These are phyloP conservation scores for Ichneumoninae sp. DNA, from an alignment of 2,888 invertebrate genomes.

Conservation along the genomic window DNA sequence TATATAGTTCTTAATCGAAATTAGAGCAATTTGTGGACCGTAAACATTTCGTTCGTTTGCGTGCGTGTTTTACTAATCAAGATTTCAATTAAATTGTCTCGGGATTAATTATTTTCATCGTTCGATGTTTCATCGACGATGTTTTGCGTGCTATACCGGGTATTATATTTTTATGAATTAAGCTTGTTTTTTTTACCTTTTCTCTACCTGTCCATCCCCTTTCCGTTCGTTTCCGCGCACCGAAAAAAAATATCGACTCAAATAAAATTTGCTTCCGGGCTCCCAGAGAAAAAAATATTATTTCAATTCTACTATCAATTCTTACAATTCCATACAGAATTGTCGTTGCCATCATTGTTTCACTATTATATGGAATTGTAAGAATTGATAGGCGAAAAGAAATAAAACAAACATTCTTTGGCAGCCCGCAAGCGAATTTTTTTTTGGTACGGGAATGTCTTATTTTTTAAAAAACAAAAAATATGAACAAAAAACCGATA, in stretches of 20 bases:
- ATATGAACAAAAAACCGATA: not conserved
- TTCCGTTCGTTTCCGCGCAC: not conserved
- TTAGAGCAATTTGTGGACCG: not conserved
- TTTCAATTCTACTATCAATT: too few relatives aligned
- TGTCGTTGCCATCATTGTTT: too few relatives aligned
- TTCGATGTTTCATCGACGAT: too few relatives aligned
- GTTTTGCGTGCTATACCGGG: too few relatives aligned
- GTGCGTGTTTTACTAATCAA: not conserved
- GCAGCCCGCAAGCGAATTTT: too few relatives aligned
- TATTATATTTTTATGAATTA: not conserved
- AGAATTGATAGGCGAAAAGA: not conserved
- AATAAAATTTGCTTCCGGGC: too few relatives aligned
- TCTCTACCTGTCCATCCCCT: not conserved
- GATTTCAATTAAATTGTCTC: not conserved
- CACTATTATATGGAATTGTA: too few relatives aligned
- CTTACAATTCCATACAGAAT: too few relatives aligned
- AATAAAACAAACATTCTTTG: not conserved
- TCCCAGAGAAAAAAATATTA: too few relatives aligned
- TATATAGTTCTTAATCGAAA: not conserved
- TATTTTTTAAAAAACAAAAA: not conserved
- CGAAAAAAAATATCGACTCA: not conserved
- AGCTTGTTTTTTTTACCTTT: not conserved
- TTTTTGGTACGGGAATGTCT: too few relatives aligned
- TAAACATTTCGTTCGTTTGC: not conserved
- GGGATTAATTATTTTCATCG: not conserved